Base-by-base conservation (phyloP, 2,888 invertebrate genomes). In the Mechanitis mazaeus region DNA sequence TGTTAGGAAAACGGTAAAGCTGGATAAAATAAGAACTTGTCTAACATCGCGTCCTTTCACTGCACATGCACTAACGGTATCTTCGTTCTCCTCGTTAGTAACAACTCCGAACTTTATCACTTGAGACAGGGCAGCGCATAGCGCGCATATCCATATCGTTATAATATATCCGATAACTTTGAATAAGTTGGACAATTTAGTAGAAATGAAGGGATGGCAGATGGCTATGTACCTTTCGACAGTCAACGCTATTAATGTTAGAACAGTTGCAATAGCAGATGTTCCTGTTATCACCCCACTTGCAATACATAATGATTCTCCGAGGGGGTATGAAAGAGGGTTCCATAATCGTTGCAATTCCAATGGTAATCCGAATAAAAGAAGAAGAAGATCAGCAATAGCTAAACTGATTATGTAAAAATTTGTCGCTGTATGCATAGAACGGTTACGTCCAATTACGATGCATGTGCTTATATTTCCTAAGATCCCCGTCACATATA, bases 141-240 rank as follows among this genome's bases (percentile, higher is more conserved):
- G 80, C 1, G 96, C 95, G 59, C 95, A 81, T 6, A 95, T 77
- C 97, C 97, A 97, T 72, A 97, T 94, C 4, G 92, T 86, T 5
- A 92, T 79, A 20, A 93, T 92, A 69, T 95, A 94, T 71, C 95
- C 93, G 58, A 96, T 92, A 2, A 96, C 96, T 62, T 97, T 91
- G 35, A 95, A 94, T 47, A 97, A 85, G 72, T 96, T 95, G 1
- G 96, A 96, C 92, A 96, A 94, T 3, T 95, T 95, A 78, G 96
- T 96, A 2, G 94, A 93, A 75, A 94, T 91, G 74, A 97, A 95
- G 0, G 97, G 97, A 76, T 95, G 94, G 75, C 96, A 96, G 71
- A 96, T 96, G 5, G 96, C 96, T 46, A 96, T 93, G 78, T 96
- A 97, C 66, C 97, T 91, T 81, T 97, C 97, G 12, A 96, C 94